A percentile compares a stretch with the other conserved stretches of the same genome.
phyloP scores from a whole-genome alignment of 2,113 vertebrate genomes.

The Pelecanoides urinatrix region DNA sequence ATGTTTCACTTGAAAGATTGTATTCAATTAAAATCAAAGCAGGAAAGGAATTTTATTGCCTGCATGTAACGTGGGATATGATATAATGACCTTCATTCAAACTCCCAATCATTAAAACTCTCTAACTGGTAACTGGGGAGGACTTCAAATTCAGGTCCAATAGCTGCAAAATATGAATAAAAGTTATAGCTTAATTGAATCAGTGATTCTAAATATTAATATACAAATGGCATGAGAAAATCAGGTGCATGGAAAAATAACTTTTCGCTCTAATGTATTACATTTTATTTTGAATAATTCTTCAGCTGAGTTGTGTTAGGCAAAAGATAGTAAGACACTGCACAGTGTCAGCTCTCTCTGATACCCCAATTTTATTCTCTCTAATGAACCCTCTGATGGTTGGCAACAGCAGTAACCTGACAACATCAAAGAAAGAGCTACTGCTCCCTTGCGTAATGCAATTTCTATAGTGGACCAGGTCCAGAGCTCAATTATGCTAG shows the following conservation, averaged over 20 bases:
- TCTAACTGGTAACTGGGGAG: slow-evolving; percentile 71
- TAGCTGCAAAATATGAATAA: slow-evolving; percentile 75
- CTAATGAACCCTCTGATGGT: neutral
- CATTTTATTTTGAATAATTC: slow-evolving; percentile 44
- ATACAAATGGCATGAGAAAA: slow-evolving; percentile 61
- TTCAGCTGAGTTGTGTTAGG: neutral
- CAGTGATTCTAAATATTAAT: slow-evolving; percentile 65
- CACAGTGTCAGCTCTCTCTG: neutral
- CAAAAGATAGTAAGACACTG: neutral
- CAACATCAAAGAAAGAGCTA: neutral
- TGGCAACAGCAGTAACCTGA: slow-evolving; percentile 9
- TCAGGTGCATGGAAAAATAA: slow-evolving; percentile 40
- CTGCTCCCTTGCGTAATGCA: neutral
- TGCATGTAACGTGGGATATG: slow-evolving; percentile 65
- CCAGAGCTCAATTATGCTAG: neutral
- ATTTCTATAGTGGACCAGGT: neutral
- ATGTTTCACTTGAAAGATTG: slow-evolving; percentile 70
- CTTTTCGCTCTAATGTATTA: slow-evolving; percentile 24
- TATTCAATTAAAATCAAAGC: slow-evolving; percentile 76
- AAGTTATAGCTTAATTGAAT: slow-evolving; percentile 70
- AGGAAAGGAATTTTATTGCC: slow-evolving; percentile 71
- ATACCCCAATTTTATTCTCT: neutral
- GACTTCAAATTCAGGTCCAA: slow-evolving; percentile 71
- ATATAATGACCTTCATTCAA: slow-evolving; percentile 76
- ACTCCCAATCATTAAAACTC: slow-evolving; percentile 72